These are phyloP conservation scores for Acheta domesticus DNA, from an alignment of 2,888 invertebrate genomes.

Conservation along the genomic window DNA sequence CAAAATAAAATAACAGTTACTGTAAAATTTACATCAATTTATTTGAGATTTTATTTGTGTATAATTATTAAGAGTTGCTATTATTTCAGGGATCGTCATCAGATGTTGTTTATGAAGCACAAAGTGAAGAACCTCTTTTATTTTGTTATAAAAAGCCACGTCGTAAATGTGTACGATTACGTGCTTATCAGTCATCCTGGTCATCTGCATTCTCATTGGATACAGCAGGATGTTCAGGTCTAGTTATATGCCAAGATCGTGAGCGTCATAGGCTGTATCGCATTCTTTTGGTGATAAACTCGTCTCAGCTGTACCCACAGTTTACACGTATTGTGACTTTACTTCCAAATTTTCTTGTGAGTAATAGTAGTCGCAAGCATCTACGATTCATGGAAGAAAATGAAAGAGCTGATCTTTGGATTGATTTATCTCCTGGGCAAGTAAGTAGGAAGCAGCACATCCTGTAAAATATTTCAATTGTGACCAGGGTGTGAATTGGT, in stretches of 20 bases:
- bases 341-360: conserved; percentile 73
- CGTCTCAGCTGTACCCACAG: conserved; percentile 68
- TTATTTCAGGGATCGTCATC: conserved; percentile 57
- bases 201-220: conserved; percentile 62
- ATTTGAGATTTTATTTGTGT: no score
- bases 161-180: conserved; percentile 53
- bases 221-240: conserved; percentile 70
- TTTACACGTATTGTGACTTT: conserved; percentile 76
- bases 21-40: no score
- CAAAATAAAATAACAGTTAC: no score
- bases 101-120: conserved; percentile 57
- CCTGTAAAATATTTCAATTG: no score
- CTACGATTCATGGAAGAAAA: conserved; percentile 80
- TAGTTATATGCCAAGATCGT: conserved; percentile 62
- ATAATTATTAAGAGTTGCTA: no score
- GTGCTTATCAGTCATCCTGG: conserved; percentile 64
- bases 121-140: conserved; percentile 63
- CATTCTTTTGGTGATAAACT: conserved; percentile 64
- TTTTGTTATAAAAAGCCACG: conserved; percentile 60
- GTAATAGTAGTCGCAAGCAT: conserved; percentile 63
- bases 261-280: conserved; percentile 70
- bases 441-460: conserved; percentile 44
- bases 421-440: conserved; percentile 67
- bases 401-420: conserved; percentile 79
- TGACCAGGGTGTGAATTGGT: no score